Percentiles rank a stretch among this genome's conserved stretches.
These are phyloP conservation scores for Cynocephalus volans DNA, from an alignment of 2,113 vertebrate genomes.

Conservation along the genomic window DNA sequence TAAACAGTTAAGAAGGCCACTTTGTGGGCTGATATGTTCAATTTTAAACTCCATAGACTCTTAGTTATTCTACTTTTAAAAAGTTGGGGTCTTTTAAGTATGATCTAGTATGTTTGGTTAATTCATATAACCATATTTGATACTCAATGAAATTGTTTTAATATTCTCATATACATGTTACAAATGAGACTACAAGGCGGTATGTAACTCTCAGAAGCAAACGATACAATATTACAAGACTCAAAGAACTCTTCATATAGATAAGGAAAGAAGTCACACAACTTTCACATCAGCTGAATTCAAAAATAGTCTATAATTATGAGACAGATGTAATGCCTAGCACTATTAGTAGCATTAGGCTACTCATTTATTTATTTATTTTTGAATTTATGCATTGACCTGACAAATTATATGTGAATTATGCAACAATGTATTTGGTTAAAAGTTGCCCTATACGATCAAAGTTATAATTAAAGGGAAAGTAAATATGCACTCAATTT, in stretches of 20 bases:
- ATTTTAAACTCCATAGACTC: neutral
- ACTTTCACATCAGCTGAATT: neutral
- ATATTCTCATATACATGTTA: neutral
- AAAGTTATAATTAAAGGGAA: conserved; percentile 58
- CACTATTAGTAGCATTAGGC: neutral
- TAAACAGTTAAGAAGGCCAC: neutral
- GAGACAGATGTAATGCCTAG: neutral
- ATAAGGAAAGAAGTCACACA: neutral
- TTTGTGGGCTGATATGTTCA: neutral
- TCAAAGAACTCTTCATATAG: neutral
- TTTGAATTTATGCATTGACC: neutral
- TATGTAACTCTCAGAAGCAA: neutral
- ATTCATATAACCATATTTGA: neutral
- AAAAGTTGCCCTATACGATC: neutral
- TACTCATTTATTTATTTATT: neutral
- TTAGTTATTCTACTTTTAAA: neutral
- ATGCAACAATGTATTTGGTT: neutral
- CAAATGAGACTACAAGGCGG: neutral
- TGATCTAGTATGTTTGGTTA: neutral
- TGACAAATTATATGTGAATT: conserved; percentile 60
- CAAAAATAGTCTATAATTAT: neutral
- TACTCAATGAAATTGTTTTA: neutral
- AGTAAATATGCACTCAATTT: conserved; percentile 59
- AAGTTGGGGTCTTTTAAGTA: neutral
- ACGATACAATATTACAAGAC: neutral